Conservation (phyloP, 2,888 invertebrate species). For the Spodoptera exigua region DNA sequence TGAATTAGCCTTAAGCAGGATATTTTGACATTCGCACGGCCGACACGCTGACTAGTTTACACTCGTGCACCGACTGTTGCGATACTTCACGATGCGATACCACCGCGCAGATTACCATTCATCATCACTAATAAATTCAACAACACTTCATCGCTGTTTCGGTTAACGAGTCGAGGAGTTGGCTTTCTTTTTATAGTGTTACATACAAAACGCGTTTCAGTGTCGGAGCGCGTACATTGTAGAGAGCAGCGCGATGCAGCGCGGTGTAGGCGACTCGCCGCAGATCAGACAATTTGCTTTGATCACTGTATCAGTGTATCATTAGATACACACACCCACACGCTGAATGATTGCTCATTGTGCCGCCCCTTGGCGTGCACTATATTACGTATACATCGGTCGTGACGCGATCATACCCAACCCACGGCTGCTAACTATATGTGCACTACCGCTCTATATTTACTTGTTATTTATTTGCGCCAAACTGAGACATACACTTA, state of each 20-base stretch:
- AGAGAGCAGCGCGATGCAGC: slow-evolving; percentile 3
- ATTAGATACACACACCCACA: slow-evolving; percentile 66
- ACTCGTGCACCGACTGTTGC: slow-evolving; percentile 64
- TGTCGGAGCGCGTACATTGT: slow-evolving; percentile 11
- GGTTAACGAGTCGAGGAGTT: slow-evolving; percentile 50
- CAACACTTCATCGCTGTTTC: slow-evolving; percentile 45
- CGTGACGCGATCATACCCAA: slow-evolving; percentile 58
- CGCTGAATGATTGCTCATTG: slow-evolving; percentile 68
- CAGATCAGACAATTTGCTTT: slow-evolving; percentile 69
- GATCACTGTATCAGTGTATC: slow-evolving; percentile 68
- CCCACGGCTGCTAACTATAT: slow-evolving; percentile 55
- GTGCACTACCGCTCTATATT: slow-evolving; percentile 36
- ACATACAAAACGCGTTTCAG: slow-evolving; percentile 3
- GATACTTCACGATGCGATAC: slow-evolving; percentile 59
- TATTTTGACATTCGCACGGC: slow-evolving; percentile 80
- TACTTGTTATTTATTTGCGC: slow-evolving; percentile 47
- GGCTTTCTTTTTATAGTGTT: slow-evolving; percentile 45
- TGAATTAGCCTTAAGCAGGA: slow-evolving; percentile 83
- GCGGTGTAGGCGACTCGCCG: slow-evolving; percentile 56
- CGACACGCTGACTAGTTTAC: slow-evolving; percentile 76
- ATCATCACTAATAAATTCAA: slow-evolving; percentile 53
- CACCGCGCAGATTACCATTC: slow-evolving; percentile 49
- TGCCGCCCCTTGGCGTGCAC: slow-evolving; percentile 67
- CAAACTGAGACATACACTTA: slow-evolving; percentile 44
- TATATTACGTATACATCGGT: slow-evolving; percentile 52